phyloP scores from a whole-genome alignment of 2,888 invertebrate species.

The Trichacis sp. region DNA sequence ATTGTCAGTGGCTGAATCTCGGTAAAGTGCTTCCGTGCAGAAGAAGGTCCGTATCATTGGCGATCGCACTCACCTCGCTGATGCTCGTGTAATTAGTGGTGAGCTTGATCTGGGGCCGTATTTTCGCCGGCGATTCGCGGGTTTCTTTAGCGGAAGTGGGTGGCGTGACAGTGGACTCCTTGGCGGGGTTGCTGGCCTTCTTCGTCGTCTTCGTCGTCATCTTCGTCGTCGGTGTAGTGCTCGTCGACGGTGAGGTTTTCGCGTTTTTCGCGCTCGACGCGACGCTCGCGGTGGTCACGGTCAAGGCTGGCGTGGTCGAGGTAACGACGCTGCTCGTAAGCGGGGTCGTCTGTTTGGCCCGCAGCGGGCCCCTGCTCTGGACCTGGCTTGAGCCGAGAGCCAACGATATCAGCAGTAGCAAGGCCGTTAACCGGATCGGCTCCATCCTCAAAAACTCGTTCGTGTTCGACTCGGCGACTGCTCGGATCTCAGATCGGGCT shows the following conservation, averaged over 20 bases:
- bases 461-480: constrained; percentile 30
- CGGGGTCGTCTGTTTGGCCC: constrained; percentile 53
- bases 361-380: constrained; percentile 39
- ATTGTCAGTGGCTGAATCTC: too few relatives aligned
- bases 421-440: constrained; percentile 36
- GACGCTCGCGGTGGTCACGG: constrained; percentile 22
- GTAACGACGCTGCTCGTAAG: constrained; percentile 61
- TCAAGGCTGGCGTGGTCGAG: constrained; percentile 63
- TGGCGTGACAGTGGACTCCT: constrained; percentile 48
- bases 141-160: constrained; percentile 62
- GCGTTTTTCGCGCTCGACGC: constrained; percentile 43
- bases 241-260: constrained; percentile 51
- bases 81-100: constrained; percentile 65
- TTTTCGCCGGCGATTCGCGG: constrained; percentile 63
- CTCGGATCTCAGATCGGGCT: constrained; percentile 34
- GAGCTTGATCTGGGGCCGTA: constrained; percentile 65
- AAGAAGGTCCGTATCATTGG: too few relatives aligned
- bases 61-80: constrained; percentile 59
- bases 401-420: constrained; percentile 46
- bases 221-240: constrained; percentile 51
- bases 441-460: constrained; percentile 46
- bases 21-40: too few relatives aligned
- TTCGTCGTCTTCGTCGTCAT: constrained; percentile 56
- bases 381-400: constrained; percentile 51
- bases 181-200: constrained; percentile 35